Percentiles rank a stretch among this genome's conserved stretches.
These are phyloP conservation scores for Heliconius charithonia DNA, from an alignment of 2,888 invertebrate genomes.

Conservation along the genomic window DNA sequence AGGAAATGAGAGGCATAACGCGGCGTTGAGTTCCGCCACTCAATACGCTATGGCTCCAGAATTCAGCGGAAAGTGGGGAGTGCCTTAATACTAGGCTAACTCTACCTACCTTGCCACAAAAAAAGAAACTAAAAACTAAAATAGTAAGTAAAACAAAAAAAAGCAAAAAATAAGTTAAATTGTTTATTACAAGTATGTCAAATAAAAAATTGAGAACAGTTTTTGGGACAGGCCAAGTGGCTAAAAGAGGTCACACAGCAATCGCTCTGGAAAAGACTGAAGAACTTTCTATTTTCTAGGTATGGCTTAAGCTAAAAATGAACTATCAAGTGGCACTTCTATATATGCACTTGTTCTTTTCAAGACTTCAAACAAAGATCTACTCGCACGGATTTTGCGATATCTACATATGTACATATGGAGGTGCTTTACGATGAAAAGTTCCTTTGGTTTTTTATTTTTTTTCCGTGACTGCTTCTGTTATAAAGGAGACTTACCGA, in stretches of 20 bases:
- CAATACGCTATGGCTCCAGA: too few relatives aligned
- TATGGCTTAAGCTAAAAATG: constrained; percentile 19
- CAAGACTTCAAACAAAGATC: constrained; percentile 16
- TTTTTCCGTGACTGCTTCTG: too few relatives aligned
- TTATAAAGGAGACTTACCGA: too few relatives aligned
- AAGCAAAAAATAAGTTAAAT: background rate
- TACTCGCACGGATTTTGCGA: background rate
- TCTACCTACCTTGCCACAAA: too few relatives aligned
- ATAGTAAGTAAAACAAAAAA: too few relatives aligned
- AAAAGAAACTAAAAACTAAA: too few relatives aligned
- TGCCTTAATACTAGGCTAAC: too few relatives aligned
- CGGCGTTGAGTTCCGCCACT: too few relatives aligned
- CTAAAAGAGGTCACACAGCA: constrained; percentile 14
- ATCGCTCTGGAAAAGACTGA: constrained; percentile 23
- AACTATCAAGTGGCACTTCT: constrained; percentile 20
- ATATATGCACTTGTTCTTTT: constrained; percentile 18
- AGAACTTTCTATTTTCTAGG: constrained; percentile 13
- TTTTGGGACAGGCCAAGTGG: constrained; percentile 9
- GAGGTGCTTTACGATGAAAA: background rate
- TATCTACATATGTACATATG: background rate
- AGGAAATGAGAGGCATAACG: too few relatives aligned
- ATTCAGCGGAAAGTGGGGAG: too few relatives aligned
- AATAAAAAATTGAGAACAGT: constrained; percentile 3
- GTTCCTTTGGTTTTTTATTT: background rate
- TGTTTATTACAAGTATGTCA: background rate